Conservation (phyloP, 1,140 invertebrate genomes). For the Conus betulinus region DNA sequence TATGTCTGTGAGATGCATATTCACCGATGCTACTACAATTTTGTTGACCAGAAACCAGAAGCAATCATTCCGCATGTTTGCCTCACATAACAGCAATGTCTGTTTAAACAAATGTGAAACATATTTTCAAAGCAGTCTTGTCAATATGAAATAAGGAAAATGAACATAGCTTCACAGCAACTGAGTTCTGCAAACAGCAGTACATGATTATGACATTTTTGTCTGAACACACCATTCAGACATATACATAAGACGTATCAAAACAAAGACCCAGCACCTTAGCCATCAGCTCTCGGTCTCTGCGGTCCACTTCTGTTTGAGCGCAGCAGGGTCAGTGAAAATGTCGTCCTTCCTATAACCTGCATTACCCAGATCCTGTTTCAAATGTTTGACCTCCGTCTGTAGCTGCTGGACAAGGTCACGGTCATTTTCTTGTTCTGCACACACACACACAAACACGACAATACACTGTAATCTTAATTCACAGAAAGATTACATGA, state of each 20-base stretch:
- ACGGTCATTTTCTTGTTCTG: slow-evolving; percentile 62
- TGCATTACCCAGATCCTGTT: slow-evolving; percentile 48
- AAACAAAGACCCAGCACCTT: slow-evolving; percentile 51
- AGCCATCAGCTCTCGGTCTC: slow-evolving; percentile 60
- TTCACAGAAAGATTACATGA: too few species aligned
- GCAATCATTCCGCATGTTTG: too few species aligned
- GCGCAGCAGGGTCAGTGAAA: slow-evolving; percentile 54
- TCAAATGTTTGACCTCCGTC: slow-evolving; percentile 55
- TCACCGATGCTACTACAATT: too few species aligned
- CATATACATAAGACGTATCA: not conserved
- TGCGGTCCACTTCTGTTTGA: slow-evolving; percentile 60
- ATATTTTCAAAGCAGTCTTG: too few species aligned
- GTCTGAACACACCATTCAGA: not conserved
- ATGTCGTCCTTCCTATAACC: slow-evolving; percentile 52
- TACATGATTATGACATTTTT: not conserved
- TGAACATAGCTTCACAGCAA: not conserved
- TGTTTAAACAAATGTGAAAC: too few species aligned
- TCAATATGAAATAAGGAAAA: too few species aligned
- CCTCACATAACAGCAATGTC: too few species aligned
- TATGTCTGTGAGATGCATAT: too few species aligned
- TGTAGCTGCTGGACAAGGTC: slow-evolving; percentile 62
- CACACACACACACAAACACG: not conserved
- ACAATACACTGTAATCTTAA: not conserved
- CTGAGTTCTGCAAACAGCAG: not conserved
- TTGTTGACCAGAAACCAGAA: too few species aligned